Percentiles rank a stretch among this genome's conserved stretches.
phyloP scores from a whole-genome alignment of 2,888 invertebrate species.

The Galerucella pusilla region DNA sequence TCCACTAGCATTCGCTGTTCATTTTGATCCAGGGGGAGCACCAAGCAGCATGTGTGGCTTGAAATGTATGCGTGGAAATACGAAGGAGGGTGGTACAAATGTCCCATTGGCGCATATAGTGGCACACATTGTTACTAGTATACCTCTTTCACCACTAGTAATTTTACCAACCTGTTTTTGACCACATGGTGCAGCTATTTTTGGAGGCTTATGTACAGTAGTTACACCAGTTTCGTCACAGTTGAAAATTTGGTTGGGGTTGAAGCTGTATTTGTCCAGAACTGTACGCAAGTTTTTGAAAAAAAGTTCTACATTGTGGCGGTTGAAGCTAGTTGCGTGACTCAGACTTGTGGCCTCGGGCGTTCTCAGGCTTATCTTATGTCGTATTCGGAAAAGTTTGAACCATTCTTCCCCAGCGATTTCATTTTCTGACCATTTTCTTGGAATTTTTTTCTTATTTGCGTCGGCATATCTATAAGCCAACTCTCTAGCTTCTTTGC shows the following conservation, averaged over 20 bases:
- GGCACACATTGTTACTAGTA: constrained; percentile 28
- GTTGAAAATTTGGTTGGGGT: constrained; percentile 27
- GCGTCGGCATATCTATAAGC: constrained; percentile 17
- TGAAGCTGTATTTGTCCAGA: too few species aligned
- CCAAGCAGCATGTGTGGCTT: constrained; percentile 14
- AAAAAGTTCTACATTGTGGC: constrained; percentile 25
- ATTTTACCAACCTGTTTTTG: constrained; percentile 21
- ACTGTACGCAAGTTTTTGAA: constrained; percentile 8
- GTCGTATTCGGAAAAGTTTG: constrained; percentile 11
- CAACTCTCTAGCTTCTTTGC: constrained; percentile 6
- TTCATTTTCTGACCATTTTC: constrained; percentile 35
- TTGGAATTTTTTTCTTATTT: constrained; percentile 27
- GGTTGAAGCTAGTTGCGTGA: constrained; percentile 33
- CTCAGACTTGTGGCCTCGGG: constrained; percentile 36
- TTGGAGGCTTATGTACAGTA: constrained; percentile 36
- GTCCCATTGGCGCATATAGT: constrained; percentile 24
- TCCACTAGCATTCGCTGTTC: constrained; percentile 11
- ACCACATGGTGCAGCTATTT: constrained; percentile 23
- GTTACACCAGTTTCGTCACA: constrained; percentile 34
- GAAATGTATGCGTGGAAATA: constrained; percentile 28
- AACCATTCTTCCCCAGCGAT: constrained; percentile 39
- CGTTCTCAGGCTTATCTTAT: constrained; percentile 29
- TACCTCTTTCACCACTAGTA: constrained; percentile 34
- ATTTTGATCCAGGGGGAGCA: constrained; percentile 7
- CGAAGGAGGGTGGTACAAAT: constrained; percentile 23